A percentile compares a stretch with the other conserved stretches of the same genome.
phyloP scores from a whole-genome alignment of 2,888 invertebrate genomes.

The Homarus gammarus region DNA sequence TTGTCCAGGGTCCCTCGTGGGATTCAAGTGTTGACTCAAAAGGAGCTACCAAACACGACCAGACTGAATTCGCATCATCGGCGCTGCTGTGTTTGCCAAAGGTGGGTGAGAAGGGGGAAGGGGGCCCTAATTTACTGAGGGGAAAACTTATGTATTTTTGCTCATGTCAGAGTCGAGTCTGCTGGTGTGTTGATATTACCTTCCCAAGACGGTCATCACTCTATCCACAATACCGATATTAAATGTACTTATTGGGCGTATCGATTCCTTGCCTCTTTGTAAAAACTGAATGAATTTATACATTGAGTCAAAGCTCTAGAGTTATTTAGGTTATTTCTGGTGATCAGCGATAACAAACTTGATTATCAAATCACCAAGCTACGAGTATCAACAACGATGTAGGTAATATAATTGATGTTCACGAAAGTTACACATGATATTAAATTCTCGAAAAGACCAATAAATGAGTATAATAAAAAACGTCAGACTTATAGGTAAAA shows the following conservation, averaged over 20 bases:
- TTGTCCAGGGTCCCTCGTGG: slow-evolving; percentile 59
- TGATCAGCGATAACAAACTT: too few relatives aligned
- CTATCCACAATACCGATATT: background rate
- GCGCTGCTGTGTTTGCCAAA: slow-evolving; percentile 59
- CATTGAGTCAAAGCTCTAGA: background rate
- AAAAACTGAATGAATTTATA: too few relatives aligned
- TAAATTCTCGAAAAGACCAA: background rate
- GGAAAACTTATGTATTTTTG: slow-evolving; percentile 11
- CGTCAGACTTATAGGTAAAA: background rate
- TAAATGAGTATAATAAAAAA: background rate
- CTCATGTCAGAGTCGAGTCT: background rate
- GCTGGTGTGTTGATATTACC: background rate
- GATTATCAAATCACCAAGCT: too few relatives aligned
- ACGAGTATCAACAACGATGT: too few relatives aligned
- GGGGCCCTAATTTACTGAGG: background rate
- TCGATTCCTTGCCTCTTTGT: too few relatives aligned
- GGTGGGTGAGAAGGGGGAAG: slow-evolving; percentile 45
- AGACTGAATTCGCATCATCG: slow-evolving; percentile 51
- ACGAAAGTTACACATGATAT: background rate
- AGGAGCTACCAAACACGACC: slow-evolving; percentile 50
- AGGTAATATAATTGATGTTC: too few relatives aligned
- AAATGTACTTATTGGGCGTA: background rate
- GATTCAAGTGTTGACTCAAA: slow-evolving; percentile 59
- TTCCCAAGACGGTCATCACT: slow-evolving; percentile 6
- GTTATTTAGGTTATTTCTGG: too few relatives aligned